phyloP scores from a whole-genome alignment of 1,140 invertebrate species.

The Thrips palmi region DNA sequence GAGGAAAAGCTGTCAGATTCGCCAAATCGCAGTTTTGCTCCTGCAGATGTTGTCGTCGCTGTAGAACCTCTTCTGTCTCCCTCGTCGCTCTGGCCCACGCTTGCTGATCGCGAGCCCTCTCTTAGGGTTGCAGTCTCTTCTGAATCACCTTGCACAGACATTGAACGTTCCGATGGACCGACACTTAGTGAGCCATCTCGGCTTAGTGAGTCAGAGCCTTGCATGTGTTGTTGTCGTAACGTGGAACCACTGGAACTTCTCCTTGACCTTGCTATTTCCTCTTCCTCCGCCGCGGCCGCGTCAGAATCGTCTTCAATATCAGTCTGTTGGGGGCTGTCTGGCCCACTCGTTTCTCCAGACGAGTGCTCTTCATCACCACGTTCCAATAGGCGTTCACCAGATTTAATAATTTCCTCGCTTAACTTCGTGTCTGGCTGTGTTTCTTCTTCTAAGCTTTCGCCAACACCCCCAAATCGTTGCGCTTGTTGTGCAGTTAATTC shows the following conservation, averaged over 20 bases:
- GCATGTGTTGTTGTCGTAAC: slow-evolving; percentile 20
- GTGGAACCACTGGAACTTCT: slow-evolving; percentile 17
- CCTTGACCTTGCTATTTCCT: slow-evolving; percentile 12
- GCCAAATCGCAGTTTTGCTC: too few species aligned
- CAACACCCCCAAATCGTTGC: not conserved
- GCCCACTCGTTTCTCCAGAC: slow-evolving; percentile 70
- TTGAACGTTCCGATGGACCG: slow-evolving; percentile 23
- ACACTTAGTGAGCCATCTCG: slow-evolving; percentile 26
- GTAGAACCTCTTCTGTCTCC: not conserved
- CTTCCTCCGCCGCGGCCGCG: slow-evolving; percentile 17
- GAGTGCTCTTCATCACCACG: slow-evolving; percentile 23
- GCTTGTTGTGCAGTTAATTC: not conserved
- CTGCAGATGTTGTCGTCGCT: too few species aligned
- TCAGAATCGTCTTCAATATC: slow-evolving; percentile 38
- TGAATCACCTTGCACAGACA: slow-evolving; percentile 24
- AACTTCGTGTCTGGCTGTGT: slow-evolving; percentile 5
- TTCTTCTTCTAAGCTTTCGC: slow-evolving; percentile 8
- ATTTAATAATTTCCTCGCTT: slow-evolving; percentile 7
- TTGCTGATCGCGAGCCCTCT: slow-evolving; percentile 23
- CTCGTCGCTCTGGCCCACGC: slow-evolving; percentile 8
- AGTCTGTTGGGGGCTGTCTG: slow-evolving; percentile 58
- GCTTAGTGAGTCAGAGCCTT: slow-evolving; percentile 22
- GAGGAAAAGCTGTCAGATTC: too few species aligned
- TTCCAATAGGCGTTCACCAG: slow-evolving; percentile 4
- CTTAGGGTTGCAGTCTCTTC: slow-evolving; percentile 24